phyloP scores from a whole-genome alignment of 2,888 invertebrate species.

The Agriopis leucophaearia region DNA sequence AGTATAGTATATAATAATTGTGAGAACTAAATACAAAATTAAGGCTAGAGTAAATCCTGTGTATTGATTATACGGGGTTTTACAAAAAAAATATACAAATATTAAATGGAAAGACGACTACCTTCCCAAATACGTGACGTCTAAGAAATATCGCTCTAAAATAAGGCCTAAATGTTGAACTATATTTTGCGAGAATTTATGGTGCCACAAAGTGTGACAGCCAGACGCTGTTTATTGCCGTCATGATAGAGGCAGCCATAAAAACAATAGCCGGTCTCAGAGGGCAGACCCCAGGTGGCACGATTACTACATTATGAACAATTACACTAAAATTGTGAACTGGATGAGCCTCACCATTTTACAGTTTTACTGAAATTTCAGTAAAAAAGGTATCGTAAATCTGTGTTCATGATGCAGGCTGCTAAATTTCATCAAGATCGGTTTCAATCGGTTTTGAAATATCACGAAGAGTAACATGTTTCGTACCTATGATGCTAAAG shows the following conservation, averaged over 20 bases:
- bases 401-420: too few relatives aligned
- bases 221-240: conserved; percentile 22
- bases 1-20: too few relatives aligned
- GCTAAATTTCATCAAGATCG: neutral
- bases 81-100: too few relatives aligned
- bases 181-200: conserved; percentile 16
- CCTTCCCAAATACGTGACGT: neutral
- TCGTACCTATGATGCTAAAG: too few relatives aligned
- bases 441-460: neutral
- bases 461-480: too few relatives aligned
- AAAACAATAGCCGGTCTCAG: conserved; percentile 14
- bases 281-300: conserved; percentile 5
- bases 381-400: too few relatives aligned
- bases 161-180: conserved; percentile 13
- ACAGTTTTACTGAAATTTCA: too few relatives aligned
- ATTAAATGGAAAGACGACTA: neutral
- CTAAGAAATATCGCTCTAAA: neutral
- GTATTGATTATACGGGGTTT: too few relatives aligned
- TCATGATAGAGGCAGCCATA: conserved; percentile 18
- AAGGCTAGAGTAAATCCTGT: too few relatives aligned
- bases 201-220: conserved; percentile 20
- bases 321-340: neutral
- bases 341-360: too few relatives aligned
- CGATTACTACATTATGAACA: neutral
- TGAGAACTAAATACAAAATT: too few relatives aligned